Conservation (phyloP, 1,140 invertebrate genomes). For the Aporrectodea caliginosa region DNA sequence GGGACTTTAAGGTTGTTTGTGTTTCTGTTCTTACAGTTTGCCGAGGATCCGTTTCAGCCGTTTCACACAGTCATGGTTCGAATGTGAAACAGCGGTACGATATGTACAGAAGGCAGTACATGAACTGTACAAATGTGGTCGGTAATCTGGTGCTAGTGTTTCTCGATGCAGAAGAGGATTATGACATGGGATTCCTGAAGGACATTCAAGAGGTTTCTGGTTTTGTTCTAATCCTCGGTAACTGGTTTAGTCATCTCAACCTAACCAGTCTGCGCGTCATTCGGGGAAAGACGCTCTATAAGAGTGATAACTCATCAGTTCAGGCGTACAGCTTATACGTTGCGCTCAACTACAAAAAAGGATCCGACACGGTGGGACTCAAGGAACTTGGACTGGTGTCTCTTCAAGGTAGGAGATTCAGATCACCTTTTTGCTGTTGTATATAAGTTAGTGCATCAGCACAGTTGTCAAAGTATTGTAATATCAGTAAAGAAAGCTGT, state of each 20-base stretch:
- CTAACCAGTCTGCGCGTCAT: slow-evolving; percentile 90
- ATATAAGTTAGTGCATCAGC: too few relatives aligned
- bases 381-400: slow-evolving; percentile 83
- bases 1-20: too few relatives aligned
- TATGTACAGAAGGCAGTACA: slow-evolving; percentile 84
- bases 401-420: slow-evolving; percentile 62
- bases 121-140: slow-evolving; percentile 97
- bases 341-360: slow-evolving; percentile 43
- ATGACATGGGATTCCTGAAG: slow-evolving; percentile 33
- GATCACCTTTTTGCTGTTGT: too few relatives aligned
- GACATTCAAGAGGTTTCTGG: slow-evolving; percentile 69
- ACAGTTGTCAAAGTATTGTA: too few relatives aligned
- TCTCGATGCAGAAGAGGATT: slow-evolving; percentile 37
- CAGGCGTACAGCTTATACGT: slow-evolving; percentile 50
- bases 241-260: slow-evolving; percentile 77
- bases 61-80: slow-evolving; percentile 51
- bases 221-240: slow-evolving; percentile 90
- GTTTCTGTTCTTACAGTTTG: slow-evolving; percentile 10
- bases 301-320: slow-evolving; percentile 31
- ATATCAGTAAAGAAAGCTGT: too few relatives aligned
- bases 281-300: slow-evolving; percentile 84
- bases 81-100: slow-evolving; percentile 84
- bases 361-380: slow-evolving; percentile 54
- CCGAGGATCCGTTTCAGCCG: slow-evolving; percentile 29
- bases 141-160: slow-evolving; percentile 82